Conservation (phyloP, 2,888 invertebrate species). For the Spilosoma lubricipeda region DNA sequence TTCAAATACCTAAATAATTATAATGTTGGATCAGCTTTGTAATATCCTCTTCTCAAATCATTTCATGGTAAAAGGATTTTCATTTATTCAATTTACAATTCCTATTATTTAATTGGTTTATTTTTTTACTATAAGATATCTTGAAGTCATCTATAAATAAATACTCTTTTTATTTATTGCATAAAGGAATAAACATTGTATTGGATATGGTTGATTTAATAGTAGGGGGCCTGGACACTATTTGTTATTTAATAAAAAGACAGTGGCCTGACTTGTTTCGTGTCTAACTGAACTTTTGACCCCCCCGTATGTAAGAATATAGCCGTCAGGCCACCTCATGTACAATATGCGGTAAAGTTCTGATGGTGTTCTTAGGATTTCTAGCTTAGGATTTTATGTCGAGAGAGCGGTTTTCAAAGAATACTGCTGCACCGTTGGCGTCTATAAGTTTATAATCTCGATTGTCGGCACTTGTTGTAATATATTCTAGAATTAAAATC, state of each 20-base stretch:
- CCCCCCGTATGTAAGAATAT: accelerated
- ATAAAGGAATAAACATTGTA: no score
- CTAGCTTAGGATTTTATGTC: not conserved
- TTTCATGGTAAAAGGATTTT: not conserved
- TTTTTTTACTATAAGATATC: not conserved
- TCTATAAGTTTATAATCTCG: no score
- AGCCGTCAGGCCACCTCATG: not conserved
- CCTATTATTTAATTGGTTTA: not conserved
- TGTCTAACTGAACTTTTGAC: not conserved
- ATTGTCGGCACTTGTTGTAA: no score
- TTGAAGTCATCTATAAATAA: not conserved
- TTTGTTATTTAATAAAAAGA: no score
- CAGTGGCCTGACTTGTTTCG: no score
- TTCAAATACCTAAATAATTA: no score
- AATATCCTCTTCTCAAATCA: not conserved
- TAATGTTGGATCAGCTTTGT: not conserved
- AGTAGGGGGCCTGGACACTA: not conserved
- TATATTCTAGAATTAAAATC: no score
- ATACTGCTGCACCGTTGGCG: no score
- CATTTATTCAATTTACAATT: no score
- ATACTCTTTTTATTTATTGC: no score
- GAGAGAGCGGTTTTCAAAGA: not conserved
- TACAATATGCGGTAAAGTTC: not conserved
- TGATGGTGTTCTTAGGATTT: not conserved
- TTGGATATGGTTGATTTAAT: not conserved